Evolutionary conservation across 2,888 invertebrate species (phyloP).

Genomic region (Andrena bicolor): DNA sequence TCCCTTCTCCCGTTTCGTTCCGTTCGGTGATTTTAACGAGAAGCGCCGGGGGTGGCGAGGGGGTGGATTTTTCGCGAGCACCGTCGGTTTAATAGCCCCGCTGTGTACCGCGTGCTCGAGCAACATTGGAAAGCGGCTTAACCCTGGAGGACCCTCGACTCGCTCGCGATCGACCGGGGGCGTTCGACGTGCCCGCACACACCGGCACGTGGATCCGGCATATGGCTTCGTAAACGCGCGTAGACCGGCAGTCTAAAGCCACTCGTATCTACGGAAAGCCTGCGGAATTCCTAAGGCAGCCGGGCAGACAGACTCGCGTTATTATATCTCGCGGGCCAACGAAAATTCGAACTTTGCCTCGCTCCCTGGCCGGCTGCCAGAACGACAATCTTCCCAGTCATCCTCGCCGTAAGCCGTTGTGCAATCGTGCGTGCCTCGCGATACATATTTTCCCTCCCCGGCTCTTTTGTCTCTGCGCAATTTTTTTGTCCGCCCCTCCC

Average conservation of each 20-base stretch:
- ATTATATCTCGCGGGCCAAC: slow-evolving; percentile 64
- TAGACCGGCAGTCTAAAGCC: slow-evolving; percentile 33
- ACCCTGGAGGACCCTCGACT: slow-evolving; percentile 71
- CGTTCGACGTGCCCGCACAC: slow-evolving; percentile 51
- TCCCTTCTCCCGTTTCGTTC: slow-evolving; percentile 9
- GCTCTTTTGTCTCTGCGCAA: slow-evolving; percentile 30
- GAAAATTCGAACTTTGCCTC: slow-evolving; percentile 64
- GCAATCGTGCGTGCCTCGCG: slow-evolving; percentile 67
- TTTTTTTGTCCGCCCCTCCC: background rate
- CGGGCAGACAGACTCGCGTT: slow-evolving; percentile 49
- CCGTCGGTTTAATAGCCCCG: slow-evolving; percentile 65
- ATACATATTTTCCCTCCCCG: slow-evolving; percentile 60
- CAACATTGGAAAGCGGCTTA: slow-evolving; percentile 73
- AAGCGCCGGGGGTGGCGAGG: background rate
- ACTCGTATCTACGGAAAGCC: slow-evolving; percentile 46
- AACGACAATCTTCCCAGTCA: slow-evolving; percentile 61
- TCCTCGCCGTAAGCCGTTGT: slow-evolving; percentile 73
- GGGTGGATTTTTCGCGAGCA: slow-evolving; percentile 59
- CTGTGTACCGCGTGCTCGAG: slow-evolving; percentile 57
- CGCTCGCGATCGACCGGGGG: slow-evolving; percentile 64
- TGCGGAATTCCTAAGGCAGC: slow-evolving; percentile 62
- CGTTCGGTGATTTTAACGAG: slow-evolving; percentile 42
- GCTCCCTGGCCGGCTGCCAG: slow-evolving; percentile 66
- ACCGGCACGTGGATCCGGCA: slow-evolving; percentile 25
- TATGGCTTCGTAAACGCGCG: slow-evolving; percentile 30